Percentiles rank a stretch among this genome's conserved stretches.
These are phyloP conservation scores for Aurelia aurita DNA, from an alignment of 30 jellyfish, hydroid and myxozoan species.

Conservation along the genomic window DNA sequence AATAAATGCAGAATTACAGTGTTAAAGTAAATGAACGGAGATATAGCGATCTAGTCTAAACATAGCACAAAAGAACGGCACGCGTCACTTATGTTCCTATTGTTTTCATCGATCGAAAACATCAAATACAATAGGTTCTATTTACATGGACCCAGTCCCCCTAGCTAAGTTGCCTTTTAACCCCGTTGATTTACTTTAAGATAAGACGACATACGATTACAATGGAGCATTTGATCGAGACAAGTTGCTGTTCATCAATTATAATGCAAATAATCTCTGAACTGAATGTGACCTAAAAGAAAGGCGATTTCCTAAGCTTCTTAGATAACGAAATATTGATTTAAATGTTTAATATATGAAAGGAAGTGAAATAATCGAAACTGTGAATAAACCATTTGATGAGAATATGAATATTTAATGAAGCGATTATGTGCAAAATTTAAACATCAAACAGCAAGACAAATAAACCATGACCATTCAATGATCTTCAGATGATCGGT, in stretches of 20 bases:
- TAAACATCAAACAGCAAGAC: conserved; percentile 38
- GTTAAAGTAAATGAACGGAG: too few relatives aligned
- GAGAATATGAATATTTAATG: conserved; percentile 30
- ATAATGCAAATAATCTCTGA: background rate
- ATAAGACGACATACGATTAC: too few relatives aligned
- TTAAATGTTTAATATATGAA: background rate
- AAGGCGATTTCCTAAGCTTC: conserved; percentile 45
- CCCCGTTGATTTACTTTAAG: too few relatives aligned
- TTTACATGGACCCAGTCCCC: too few relatives aligned
- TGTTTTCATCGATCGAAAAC: too few relatives aligned
- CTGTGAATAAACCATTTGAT: conserved; percentile 42
- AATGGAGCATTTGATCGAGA: too few relatives aligned
- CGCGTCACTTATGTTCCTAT: too few relatives aligned
- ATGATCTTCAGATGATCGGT: background rate
- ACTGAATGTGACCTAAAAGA: conserved; percentile 1
- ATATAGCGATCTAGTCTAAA: too few relatives aligned
- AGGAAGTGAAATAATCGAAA: conserved; percentile 42
- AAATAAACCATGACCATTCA: background rate
- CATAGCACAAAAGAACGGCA: too few relatives aligned
- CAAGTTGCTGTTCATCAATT: background rate
- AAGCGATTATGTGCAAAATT: background rate
- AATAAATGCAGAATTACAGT: too few relatives aligned
- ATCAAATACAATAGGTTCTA: too few relatives aligned
- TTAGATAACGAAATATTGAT: conserved; percentile 44
- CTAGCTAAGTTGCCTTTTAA: too few relatives aligned